A percentile compares a stretch with the other conserved stretches of the same genome.
Evolutionary conservation across 1,140 invertebrate genomes (phyloP).

Genomic region (Drosophila tani): DNA sequence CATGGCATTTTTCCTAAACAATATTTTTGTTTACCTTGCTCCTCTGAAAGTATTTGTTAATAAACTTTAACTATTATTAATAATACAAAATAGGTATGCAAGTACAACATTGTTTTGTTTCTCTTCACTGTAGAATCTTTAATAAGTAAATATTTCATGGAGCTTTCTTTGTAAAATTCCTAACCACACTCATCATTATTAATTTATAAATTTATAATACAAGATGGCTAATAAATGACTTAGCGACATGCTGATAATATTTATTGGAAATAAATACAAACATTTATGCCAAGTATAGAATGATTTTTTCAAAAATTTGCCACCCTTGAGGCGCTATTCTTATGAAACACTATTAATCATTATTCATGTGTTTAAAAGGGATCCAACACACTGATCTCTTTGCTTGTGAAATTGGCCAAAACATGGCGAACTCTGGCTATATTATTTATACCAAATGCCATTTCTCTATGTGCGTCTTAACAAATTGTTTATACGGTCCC

Average conservation of each 20-base stretch:
- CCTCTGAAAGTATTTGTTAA: background rate
- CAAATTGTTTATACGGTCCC: constrained; percentile 77
- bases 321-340: constrained; percentile 15
- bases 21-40: constrained; percentile 19
- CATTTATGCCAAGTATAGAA: constrained; percentile 13
- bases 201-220: too few species aligned
- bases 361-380: constrained; percentile 26
- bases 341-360: constrained; percentile 44
- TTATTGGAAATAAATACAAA: background rate
- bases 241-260: background rate
- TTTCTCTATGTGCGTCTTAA: constrained; percentile 65
- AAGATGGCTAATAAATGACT: background rate
- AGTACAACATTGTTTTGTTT: background rate
- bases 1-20: background rate
- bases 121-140: too few species aligned
- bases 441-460: constrained; percentile 60
- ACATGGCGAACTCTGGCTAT: constrained; percentile 38
- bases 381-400: constrained; percentile 26
- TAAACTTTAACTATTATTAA: background rate
- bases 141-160: background rate
- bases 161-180: background rate
- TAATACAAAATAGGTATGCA: too few species aligned
- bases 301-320: background rate
- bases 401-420: constrained; percentile 51
- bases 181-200: background rate